Base-by-base conservation (phyloP, 92 coral and sea anemone genomes). In the Epizoanthus illoricatus region DNA sequence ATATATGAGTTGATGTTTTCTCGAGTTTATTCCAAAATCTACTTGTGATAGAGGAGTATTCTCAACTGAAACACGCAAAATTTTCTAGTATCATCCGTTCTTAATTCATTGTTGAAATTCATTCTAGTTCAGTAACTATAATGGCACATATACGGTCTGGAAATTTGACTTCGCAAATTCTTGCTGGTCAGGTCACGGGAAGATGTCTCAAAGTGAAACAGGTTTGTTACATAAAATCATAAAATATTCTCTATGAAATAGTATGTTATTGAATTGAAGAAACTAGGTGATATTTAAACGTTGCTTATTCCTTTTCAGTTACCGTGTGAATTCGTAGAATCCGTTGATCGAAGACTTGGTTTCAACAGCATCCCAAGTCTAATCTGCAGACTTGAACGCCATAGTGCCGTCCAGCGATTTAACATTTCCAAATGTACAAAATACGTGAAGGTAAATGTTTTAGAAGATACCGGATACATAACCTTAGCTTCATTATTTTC, bases 291-390 rank as follows among this genome's bases (percentile, higher is more conserved):
- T 28, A 54, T 16, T 65, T 56, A n/a, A 73, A 3, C 10, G 23
- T 17, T 60, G 60, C 24, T 23, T 24, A 47, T 33, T 15, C n/a
- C 39, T 16, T 80, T 62, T 15, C 69, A 97, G 99, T 78, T 93
- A 63, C 92, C 98, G 7, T 75, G 81, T 65, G 90, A 76, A 39
- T 97, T 97, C 84, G 80, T 97, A 36, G 88, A 88, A 79, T 74
- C 69, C 5, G 92, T 92, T 21, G 99, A 97, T 90, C 90, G 88
- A 15, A 93, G 98, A 24, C 84, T 97, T 73, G 88, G 84, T 5
- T 84, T 90, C 74, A 88, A 90, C 73, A 94, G 86, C 60, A 90
- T 97, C 45, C 98, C 99, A 24, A 71, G 65, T 24, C 78, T 92
- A n/a, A 86, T 97, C 8, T 76, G 84, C 45, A 84, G 89, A 41